Base-by-base conservation (phyloP, 1,140 invertebrate species). In the Spodoptera frugiperda region DNA sequence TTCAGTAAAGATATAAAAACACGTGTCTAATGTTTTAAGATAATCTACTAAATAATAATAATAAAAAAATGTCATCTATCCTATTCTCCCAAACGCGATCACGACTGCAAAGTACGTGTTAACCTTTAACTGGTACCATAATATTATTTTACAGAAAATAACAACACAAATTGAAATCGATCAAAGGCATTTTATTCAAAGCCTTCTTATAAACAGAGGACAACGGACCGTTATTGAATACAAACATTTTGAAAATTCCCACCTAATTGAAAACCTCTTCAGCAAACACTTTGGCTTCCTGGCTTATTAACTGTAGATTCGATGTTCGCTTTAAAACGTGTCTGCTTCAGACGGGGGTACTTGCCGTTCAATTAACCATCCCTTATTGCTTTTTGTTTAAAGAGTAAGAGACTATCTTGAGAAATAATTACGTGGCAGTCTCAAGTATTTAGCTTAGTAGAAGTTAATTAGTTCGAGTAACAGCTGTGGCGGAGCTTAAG, bases 381-480 rank as follows among this genome's bases (percentile, higher is more conserved):
- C 67, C 48, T 76, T 77, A 68, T 57, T 78, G 25, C 57, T 73
- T 78, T 78, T 78, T 65, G 49, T 68, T 78, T 76, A 76, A 63
- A 77, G 54, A 53, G 46, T 48, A 55, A 74, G 51, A 77, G 55
- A 30, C 72, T 68, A 74, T 77, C 71, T 75, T 39, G 48, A 71
- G 68, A 82, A 83, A 83, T 85, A 85, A 85, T 85, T 81, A 80
- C 74, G 63, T 55, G 46, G 76, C 77, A 72, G 78, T 81, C 79
- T 80, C 54, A 76, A 83, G 78, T 81, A 78, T 81, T 80, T 78
- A 82, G 81, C 83, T 85, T 79, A 75, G 76, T 71, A 79, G 77
- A 83, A 85, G 80, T 83, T 85, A 85, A 85, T 85, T 83, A 84
- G 83, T 78, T 67, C 33, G 67, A 70, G 78, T 55, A 75, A 71